Conservation (phyloP, 2,113 vertebrate genomes). For the Etia nguti region DNA sequence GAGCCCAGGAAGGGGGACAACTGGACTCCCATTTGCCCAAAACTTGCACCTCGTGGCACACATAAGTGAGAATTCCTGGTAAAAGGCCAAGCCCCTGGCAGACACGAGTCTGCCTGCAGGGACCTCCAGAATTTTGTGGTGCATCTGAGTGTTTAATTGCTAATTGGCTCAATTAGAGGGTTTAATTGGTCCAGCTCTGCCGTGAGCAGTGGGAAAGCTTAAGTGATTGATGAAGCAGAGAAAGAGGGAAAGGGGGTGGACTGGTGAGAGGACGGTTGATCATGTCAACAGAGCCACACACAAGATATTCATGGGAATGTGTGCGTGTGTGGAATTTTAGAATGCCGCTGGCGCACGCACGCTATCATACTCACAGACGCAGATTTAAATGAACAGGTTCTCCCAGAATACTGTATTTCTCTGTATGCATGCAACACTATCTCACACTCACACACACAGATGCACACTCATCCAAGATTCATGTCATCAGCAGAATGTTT, state of each 20-base stretch:
- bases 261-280: background rate
- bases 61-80: background rate
- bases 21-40: background rate
- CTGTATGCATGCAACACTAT: background rate
- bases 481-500: constrained; percentile 12
- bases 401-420: background rate
- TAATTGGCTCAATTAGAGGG: constrained; percentile 54
- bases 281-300: background rate
- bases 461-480: constrained; percentile 30
- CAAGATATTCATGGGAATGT: background rate
- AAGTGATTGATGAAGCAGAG: constrained; percentile 55
- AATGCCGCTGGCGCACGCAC: background rate
- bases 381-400: background rate
- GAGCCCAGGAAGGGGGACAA: background rate
- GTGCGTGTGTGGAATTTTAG: background rate
- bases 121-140: constrained; percentile 40
- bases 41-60: background rate
- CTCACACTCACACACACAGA: background rate
- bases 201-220: constrained; percentile 30
- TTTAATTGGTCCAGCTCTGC: constrained; percentile 46
- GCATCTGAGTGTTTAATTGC: constrained; percentile 60
- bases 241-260: background rate
- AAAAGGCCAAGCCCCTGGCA: constrained; percentile 10
- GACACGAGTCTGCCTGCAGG: background rate
- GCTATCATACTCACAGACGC: background rate